Evolutionary conservation across 2,797 vertebrate species (phyloP), one percentile per base, ranked within the genome.

Genomic region (Vireo griseus): DNA sequence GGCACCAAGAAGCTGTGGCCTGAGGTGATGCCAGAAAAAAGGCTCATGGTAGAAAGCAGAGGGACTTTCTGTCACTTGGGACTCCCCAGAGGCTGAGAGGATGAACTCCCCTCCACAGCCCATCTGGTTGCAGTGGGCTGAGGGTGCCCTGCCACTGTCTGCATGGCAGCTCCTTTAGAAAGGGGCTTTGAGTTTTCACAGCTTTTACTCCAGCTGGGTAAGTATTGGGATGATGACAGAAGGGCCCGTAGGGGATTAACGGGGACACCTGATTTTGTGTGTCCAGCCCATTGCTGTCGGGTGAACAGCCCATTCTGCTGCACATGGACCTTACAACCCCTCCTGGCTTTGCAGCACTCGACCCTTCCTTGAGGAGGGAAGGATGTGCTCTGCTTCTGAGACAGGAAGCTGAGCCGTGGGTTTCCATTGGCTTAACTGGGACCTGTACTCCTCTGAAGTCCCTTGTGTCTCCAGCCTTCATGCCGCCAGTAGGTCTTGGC

Each of bases 401-500:
- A 16, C 15, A 18, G 48, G 52, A 33, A 71, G 57, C 45, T 58
- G n/a, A 77, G 57, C 10, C 35, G 85, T 73, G 57, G 42, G 18
- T 25, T 79, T 83, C 19, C 25, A 65, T 21, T 57, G 67, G 48
- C 37, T 87, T 62, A 39, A 47, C 6, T 16, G 8, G 11, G 33
- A 62, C 48, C 58, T 71, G n/a, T 58, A 35, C 2, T 21, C 50
- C 35, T 77, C 16, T 51, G 37, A 91, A 95, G 71, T 54, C 62
- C 31, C 14, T 54, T 11, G 12, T 69, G 39, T 29, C 65, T 17
- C 40, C 47, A 55, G 28, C 28, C 62, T 71, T 42, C 55, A 11
- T 44, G n/a, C 47, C 0, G 0, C 44, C 51, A 7, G 28, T 16
- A 13, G 55, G 18, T 25, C 52, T 58, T 51, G 54, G 71, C 0